phyloP scores from a whole-genome alignment of 2,888 invertebrate species.

The Sarcophaga variegata region DNA sequence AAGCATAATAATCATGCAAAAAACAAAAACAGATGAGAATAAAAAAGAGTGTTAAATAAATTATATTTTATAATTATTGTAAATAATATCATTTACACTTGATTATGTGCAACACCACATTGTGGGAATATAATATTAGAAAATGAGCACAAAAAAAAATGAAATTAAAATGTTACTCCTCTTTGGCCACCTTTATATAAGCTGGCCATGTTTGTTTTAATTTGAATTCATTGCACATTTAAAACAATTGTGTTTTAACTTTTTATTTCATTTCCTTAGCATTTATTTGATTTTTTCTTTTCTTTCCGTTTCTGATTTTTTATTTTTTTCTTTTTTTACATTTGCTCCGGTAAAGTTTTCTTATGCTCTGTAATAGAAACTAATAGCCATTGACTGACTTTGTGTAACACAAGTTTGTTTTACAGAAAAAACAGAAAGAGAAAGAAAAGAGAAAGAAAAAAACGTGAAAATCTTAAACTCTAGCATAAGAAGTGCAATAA shows the following conservation, averaged over 20 bases:
- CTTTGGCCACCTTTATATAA: too few relatives aligned
- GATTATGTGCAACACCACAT: slow-evolving; percentile 2
- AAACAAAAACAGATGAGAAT: too few relatives aligned
- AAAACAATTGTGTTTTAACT: slow-evolving; percentile 58
- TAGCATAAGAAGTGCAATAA: slow-evolving; percentile 21
- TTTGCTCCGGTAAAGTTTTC: slow-evolving; percentile 41
- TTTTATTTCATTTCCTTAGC: slow-evolving; percentile 53
- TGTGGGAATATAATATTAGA: neutral
- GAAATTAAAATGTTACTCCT: slow-evolving; percentile 21
- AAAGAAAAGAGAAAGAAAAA: neutral
- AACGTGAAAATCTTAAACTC: slow-evolving; percentile 6
- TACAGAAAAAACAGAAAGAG: neutral
- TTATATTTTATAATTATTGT: too few relatives aligned
- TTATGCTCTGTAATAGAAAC: slow-evolving; percentile 52
- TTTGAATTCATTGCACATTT: slow-evolving; percentile 60
- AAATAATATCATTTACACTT: slow-evolving; percentile 31
- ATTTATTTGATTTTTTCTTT: slow-evolving; percentile 15
- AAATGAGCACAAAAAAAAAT: neutral
- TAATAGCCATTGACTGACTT: slow-evolving; percentile 63
- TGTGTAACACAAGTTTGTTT: slow-evolving; percentile 42
- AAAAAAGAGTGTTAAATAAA: too few relatives aligned
- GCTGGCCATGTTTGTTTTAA: slow-evolving; percentile 11
- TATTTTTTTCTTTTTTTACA: slow-evolving; percentile 9
- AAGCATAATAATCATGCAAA: too few relatives aligned
- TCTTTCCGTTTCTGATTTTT: neutral